A percentile compares a stretch with the other conserved stretches of the same genome.
These are phyloP conservation scores for Colletes latitarsis DNA, from an alignment of 1,140 invertebrate species.

Conservation along the genomic window DNA sequence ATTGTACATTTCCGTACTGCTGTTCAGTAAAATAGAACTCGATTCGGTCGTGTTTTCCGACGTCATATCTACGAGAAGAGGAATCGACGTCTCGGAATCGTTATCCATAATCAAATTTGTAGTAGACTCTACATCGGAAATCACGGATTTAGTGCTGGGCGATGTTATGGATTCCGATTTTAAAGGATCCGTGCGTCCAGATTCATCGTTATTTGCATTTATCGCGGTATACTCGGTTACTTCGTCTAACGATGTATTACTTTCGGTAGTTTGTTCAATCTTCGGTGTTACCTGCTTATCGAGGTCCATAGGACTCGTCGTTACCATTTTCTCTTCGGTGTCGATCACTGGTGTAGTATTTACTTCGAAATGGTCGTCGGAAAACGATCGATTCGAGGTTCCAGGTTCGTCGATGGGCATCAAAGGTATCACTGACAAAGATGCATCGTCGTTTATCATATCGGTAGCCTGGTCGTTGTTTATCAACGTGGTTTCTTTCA, in stretches of 20 bases:
- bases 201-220: neutral
- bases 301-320: neutral
- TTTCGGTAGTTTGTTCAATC: slow-evolving; percentile 2
- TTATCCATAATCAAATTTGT: neutral
- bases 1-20: neutral
- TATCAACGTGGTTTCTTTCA: neutral
- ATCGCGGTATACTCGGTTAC: neutral
- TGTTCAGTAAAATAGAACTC: neutral
- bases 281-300: neutral
- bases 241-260: neutral
- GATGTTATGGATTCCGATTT: neutral
- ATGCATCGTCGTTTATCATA: neutral
- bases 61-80: neutral
- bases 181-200: neutral
- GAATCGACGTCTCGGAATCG: neutral
- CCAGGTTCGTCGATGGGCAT: neutral
- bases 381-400: neutral
- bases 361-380: neutral
- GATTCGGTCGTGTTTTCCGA: slow-evolving; percentile 1
- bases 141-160: neutral
- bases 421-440: slow-evolving; percentile 58
- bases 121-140: neutral
- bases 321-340: neutral
- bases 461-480: slow-evolving; percentile 17
- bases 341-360: neutral